These are phyloP conservation scores for Aldabrachelys gigantea DNA, from an alignment of 2,113 vertebrate genomes.

Conservation along the genomic window DNA sequence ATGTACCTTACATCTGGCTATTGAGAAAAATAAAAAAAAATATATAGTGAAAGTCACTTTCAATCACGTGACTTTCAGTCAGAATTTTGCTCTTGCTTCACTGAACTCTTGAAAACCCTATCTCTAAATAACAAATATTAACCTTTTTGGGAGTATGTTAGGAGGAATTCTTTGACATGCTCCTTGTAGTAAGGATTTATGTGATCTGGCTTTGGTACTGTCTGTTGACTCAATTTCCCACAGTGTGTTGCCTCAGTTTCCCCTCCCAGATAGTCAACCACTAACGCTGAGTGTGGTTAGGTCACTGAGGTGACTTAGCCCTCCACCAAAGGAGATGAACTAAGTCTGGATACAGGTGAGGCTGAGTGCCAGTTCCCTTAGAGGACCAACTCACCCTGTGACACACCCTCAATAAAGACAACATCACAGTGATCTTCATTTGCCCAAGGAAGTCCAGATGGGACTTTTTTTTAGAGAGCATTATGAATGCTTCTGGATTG, in stretches of 20 bases:
- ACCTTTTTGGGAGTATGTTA: neutral
- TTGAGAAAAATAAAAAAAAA: neutral
- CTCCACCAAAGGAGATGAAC: neutral
- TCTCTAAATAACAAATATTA: neutral
- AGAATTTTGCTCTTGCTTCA: neutral
- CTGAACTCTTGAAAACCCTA: neutral
- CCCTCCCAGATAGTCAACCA: neutral
- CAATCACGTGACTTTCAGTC: neutral
- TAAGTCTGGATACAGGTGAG: neutral
- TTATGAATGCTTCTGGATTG: neutral
- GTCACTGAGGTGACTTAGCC: neutral
- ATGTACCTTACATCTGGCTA: neutral
- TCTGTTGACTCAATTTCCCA: neutral
- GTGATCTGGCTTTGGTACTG: neutral
- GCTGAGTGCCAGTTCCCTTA: accelerated
- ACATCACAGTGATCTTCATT: neutral
- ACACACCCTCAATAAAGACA: neutral
- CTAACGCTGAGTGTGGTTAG: neutral
- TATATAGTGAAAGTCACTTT: neutral
- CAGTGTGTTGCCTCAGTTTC: neutral
- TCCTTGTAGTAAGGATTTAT: neutral
- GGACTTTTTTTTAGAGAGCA: neutral
- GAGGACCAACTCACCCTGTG: neutral
- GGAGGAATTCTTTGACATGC: neutral
- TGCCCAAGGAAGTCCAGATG: neutral